Evolutionary conservation across 1,140 invertebrate species (phyloP).

Genomic region (Riptortus pedestris): DNA sequence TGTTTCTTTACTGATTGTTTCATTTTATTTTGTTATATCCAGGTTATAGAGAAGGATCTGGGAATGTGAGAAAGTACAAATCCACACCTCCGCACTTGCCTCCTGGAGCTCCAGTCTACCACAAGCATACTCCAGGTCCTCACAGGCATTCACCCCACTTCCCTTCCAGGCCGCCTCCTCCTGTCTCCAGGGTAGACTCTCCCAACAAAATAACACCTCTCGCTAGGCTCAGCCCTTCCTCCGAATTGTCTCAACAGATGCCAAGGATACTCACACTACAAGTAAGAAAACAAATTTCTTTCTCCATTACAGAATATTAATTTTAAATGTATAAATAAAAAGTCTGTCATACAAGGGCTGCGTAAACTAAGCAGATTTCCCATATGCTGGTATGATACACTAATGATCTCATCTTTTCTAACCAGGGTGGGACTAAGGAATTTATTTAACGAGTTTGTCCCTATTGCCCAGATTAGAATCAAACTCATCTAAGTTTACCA

Average conservation of each 20-base stretch:
- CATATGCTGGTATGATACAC: no score
- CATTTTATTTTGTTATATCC: no score
- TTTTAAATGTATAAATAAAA: not conserved
- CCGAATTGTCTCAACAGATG: conserved; percentile 80
- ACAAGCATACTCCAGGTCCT: conserved; percentile 57
- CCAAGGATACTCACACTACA: conserved; percentile 74
- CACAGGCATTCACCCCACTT: conserved; percentile 63
- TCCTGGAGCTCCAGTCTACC: conserved; percentile 53
- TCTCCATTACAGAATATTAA: not conserved
- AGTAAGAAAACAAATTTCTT: conserved; percentile 31
- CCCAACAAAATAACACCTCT: conserved; percentile 61
- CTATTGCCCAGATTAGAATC: no score
- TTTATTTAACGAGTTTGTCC: no score
- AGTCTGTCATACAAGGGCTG: no score
- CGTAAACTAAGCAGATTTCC: no score
- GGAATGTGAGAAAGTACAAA: conserved; percentile 73
- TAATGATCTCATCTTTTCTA: no score
- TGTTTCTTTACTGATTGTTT: no score
- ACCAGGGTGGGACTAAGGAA: no score
- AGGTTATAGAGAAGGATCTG: conserved; percentile 61
- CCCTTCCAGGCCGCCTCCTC: conserved; percentile 50
- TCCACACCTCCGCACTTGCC: conserved; percentile 57
- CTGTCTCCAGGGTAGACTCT: conserved; percentile 38
- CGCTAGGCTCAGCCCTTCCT: conserved; percentile 79
- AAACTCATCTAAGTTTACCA: no score